phyloP scores from a whole-genome alignment of 2,797 vertebrate genomes.

The Bovichtus variegatus region DNA sequence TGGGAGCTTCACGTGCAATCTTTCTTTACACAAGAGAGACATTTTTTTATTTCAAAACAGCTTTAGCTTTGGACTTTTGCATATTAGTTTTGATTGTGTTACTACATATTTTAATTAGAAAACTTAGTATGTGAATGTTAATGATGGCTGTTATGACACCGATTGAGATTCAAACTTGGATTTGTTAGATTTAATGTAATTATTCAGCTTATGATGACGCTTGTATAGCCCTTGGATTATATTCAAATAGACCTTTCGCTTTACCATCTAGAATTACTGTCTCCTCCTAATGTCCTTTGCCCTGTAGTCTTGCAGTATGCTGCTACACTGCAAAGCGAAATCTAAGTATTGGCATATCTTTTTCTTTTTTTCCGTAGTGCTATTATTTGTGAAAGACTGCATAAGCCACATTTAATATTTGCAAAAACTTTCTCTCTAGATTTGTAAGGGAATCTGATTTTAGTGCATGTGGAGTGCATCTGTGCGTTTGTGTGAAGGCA shows the following conservation, averaged over 20 bases:
- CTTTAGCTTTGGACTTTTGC: conserved; percentile 82
- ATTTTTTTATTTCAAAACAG: conserved; percentile 66
- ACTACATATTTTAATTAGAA: conserved; percentile 63
- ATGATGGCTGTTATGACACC: conserved; percentile 64
- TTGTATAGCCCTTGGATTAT: conserved; percentile 86
- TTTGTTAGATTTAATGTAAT: conserved; percentile 70
- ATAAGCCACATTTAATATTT: conserved; percentile 82
- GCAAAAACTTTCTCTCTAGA: conserved; percentile 59
- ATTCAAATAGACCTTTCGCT: conserved; percentile 73
- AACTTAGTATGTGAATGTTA: conserved; percentile 60
- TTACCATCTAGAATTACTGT: conserved; percentile 57
- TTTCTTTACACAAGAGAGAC: conserved; percentile 67
- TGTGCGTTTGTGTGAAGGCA: conserved; percentile 72
- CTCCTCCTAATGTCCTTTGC: conserved; percentile 61
- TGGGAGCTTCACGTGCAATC: conserved; percentile 68
- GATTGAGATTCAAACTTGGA: conserved; percentile 72
- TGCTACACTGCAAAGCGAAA: conserved; percentile 79
- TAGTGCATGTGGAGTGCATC: conserved; percentile 73
- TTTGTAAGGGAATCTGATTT: conserved; percentile 61
- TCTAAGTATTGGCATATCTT: conserved; percentile 67
- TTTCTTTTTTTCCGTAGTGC: conserved; percentile 65
- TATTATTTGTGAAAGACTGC: conserved; percentile 77
- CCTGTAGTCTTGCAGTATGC: conserved; percentile 64
- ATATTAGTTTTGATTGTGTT: conserved; percentile 86
- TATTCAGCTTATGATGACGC: conserved; percentile 72